Base-by-base conservation (phyloP, 2,797 vertebrate genomes). In the Lutjanus campechanus region DNA sequence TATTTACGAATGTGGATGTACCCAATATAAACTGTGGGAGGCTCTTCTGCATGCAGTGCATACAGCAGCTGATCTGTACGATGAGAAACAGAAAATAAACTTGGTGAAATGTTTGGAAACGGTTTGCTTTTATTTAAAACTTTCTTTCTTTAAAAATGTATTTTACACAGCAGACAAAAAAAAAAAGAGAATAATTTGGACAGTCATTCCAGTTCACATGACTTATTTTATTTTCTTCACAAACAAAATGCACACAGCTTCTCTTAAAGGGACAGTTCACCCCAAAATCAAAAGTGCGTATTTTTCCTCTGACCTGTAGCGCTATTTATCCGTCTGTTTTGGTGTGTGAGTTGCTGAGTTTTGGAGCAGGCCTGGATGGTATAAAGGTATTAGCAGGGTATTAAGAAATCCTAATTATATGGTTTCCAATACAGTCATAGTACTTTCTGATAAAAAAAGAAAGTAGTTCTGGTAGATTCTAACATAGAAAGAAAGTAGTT, bases 91-190 rank as follows among this genome's bases (percentile, higher is more conserved):
- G 25, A 1, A 17, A 91, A 86, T 78, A 85, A 79, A 89, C 25
- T 20, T 73, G 41, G 29, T 54, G n/a, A 73, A 74, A 69, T 62
- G n/a, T 81, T 68, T 76, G 29, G 10, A 87, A 77, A 81, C 43
- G 0, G 16, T 54, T 15, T 54, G 22, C 8, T 79, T 91, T 87
- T 77, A 88, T 87, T 87, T 59, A 41, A 68, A 79, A 74, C 66
- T 50, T 66, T 47, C 66, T 50, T 66, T 47, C 36, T 25, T 17
- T 22, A 61, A 16, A 72, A 12, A 58, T 55, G 20, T 59, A 1
- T 62, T 3, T 8, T 47, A 36, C 16, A 22, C 54, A 59, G 62
- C 63, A 73, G 69, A 68, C 2, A 43, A 63, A 76, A 59, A 76
- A 56, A 25, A 25, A 25, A 25, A 25, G n/a, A 36, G 13, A 64